These are phyloP conservation scores for Neosilurus mollespiculum DNA, from an alignment of 2,797 vertebrate genomes.

Conservation along the genomic window DNA sequence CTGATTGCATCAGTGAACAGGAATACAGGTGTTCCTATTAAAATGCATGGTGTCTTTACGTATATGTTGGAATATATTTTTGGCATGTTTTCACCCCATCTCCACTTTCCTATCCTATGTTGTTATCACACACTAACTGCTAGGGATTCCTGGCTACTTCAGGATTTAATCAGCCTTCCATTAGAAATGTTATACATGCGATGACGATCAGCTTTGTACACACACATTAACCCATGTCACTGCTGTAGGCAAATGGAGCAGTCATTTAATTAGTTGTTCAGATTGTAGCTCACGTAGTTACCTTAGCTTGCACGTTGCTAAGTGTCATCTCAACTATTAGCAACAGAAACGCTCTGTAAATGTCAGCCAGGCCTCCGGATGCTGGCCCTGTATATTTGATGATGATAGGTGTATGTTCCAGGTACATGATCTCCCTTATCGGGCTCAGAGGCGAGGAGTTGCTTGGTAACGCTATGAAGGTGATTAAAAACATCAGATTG, in stretches of 20 bases:
- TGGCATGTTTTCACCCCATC: no score
- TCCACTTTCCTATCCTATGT: neutral
- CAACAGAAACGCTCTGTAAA: neutral
- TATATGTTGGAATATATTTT: no score
- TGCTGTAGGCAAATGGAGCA: constrained; percentile 53
- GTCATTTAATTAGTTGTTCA: constrained; percentile 38
- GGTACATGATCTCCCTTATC: neutral
- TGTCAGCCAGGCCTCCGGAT: neutral
- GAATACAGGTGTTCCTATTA: neutral
- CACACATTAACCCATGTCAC: constrained; percentile 59
- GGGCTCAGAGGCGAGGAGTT: neutral
- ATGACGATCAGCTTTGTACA: neutral
- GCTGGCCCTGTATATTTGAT: neutral
- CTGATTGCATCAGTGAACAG: neutral
- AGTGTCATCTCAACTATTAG: neutral
- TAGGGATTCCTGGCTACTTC: constrained; percentile 53
- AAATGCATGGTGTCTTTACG: neutral
- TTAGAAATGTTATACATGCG: neutral
- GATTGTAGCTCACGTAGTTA: constrained; percentile 27
- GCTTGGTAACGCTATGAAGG: constrained; percentile 44
- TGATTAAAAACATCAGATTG: constrained; percentile 50
- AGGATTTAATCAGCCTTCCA: constrained; percentile 68
- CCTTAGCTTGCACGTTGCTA: constrained; percentile 29
- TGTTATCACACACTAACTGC: neutral
- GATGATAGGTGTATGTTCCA: neutral